Evolutionary conservation across 1,140 invertebrate genomes (phyloP).

Genomic region (Fopius arisanus): DNA sequence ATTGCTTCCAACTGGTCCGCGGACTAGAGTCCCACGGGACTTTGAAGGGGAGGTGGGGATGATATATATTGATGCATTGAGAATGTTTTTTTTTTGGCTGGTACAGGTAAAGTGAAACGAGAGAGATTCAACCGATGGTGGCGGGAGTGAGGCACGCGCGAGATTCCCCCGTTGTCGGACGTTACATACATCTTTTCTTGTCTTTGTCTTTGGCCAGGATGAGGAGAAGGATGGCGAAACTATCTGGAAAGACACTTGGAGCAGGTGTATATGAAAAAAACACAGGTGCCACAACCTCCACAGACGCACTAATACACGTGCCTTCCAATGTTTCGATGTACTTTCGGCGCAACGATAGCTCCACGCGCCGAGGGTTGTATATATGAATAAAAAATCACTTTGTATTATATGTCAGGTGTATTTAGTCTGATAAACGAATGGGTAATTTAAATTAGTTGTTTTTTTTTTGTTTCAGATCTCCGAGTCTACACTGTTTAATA

Average conservation of each 20-base stretch:
- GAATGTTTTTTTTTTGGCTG: background rate
- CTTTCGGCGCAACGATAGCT: slow-evolving; percentile 28
- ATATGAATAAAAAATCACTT: slow-evolving; percentile 47
- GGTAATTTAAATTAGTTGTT: background rate
- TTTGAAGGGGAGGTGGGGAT: background rate
- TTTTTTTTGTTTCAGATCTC: too few relatives aligned
- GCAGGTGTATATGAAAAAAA: slow-evolving; percentile 50
- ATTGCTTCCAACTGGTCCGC: background rate
- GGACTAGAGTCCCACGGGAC: background rate
- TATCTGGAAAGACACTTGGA: slow-evolving; percentile 34
- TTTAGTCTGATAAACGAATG: background rate
- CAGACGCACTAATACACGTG: slow-evolving; percentile 29
- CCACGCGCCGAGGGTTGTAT: slow-evolving; percentile 35
- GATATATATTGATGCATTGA: slow-evolving; percentile 1
- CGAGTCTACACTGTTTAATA: too few relatives aligned
- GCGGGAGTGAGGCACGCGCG: background rate
- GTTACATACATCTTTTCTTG: background rate
- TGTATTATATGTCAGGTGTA: slow-evolving; percentile 30
- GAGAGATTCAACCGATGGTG: background rate
- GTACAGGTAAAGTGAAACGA: background rate
- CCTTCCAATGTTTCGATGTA: slow-evolving; percentile 21
- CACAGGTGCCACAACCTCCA: slow-evolving; percentile 41
- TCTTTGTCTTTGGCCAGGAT: background rate
- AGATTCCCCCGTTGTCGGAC: background rate
- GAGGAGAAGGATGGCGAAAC: slow-evolving; percentile 9